Percentiles rank a stretch among this genome's conserved stretches.
Conservation (phyloP, 2,113 vertebrate species). For the Alethe diademata region DNA sequence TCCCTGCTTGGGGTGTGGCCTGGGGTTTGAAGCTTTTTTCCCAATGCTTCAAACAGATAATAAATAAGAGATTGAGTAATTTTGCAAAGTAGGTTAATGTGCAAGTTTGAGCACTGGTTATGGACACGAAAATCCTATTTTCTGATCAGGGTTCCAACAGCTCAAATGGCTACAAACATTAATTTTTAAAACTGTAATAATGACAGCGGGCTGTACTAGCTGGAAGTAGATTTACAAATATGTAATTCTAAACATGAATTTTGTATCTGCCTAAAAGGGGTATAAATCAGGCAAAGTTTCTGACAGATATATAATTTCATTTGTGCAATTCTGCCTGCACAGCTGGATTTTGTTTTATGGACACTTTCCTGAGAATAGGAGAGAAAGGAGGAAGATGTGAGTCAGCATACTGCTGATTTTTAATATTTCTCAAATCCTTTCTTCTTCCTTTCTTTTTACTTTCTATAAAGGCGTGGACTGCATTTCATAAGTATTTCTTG, state of each 20-base stretch:
- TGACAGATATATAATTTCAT: not conserved
- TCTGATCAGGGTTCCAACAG: not conserved
- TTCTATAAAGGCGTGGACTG: not conserved
- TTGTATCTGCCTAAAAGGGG: not conserved
- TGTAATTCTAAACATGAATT: not conserved
- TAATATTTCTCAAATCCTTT: not conserved
- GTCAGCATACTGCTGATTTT: not conserved
- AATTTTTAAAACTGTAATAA: not conserved
- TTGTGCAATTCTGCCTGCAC: not conserved
- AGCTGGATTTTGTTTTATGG: not conserved
- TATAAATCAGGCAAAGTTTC: not conserved
- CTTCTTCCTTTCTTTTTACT: not conserved
- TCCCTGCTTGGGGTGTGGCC: accelerated
- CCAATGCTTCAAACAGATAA: not conserved
- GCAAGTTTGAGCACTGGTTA: not conserved
- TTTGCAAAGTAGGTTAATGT: not conserved
- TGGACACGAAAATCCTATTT: not conserved
- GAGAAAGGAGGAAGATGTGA: not conserved
- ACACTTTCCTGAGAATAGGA: not conserved
- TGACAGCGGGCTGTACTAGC: not conserved
- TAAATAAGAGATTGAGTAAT: not conserved
- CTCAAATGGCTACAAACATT: not conserved
- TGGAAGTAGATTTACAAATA: not conserved
- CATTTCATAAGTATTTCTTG: not conserved
- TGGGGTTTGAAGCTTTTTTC: not conserved